Base-by-base conservation (phyloP, 2,797 vertebrate genomes). In the Acanthopagrus latus region DNA sequence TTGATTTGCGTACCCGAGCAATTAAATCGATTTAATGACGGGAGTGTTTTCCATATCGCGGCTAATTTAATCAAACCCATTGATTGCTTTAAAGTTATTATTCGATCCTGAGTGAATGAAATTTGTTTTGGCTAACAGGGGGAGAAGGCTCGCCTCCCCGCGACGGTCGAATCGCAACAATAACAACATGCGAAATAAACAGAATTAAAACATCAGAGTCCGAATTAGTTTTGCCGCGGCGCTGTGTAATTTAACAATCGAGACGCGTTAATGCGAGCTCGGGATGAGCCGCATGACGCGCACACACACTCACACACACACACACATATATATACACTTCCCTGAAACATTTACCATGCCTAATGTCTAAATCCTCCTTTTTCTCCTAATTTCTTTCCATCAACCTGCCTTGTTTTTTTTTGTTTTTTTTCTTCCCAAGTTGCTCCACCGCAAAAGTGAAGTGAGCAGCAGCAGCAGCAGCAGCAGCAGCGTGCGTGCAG, bases 371-470 rank as follows among this genome's bases (percentile, higher is more conserved):
- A 88, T 58, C 81, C 80, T 68, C 67, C 4, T 52, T 80, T 80
- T 87, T 80, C 76, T 80, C 57, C 70, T 84, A 50, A 67, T 91
- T 89, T 82, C 69, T 82, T 88, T 90, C 84, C 90, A 90, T 90
- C 86, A 87, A 89, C 89, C 91, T 91, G 85, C 70, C 76, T 25
- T 29, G 27, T 2, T n/a, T n/a, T n/a, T 3, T 91, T 90, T 2
- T n/a, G n/a, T n/a, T 3, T 91, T 90, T 92, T 89, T 81, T 90
- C 92, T 88, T 79, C 80, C 91, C 88, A 92, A 92, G 86, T 90
- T 81, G 65, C 73, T 87, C 75, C 86, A 70, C 25, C 77, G 60
- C 81, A 81, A 78, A 81, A 78, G 74, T 74, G 82, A 82, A 64
- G 79, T 73, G 89, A 82, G 79, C 83, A 62, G 82, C 86, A 76